A percentile compares a stretch with the other conserved stretches of the same genome.
phyloP scores from a whole-genome alignment of 2,113 vertebrate genomes.

The Spermophilus dauricus region DNA sequence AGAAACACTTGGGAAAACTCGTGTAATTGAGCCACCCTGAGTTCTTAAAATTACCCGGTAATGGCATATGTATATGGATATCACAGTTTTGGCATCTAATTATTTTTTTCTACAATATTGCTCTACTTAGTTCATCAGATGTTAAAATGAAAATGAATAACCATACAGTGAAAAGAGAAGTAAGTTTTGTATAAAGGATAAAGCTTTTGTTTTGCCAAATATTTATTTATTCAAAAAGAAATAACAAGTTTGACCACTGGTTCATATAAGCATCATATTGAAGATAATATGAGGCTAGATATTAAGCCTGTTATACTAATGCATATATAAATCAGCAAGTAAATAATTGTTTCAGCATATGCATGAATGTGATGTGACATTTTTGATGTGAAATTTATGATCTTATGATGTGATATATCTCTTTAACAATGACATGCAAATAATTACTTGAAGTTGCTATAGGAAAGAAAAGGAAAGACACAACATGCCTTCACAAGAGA shows the following conservation, averaged over 20 bases:
- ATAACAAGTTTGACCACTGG: not conserved
- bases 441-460: not conserved
- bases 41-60: not conserved
- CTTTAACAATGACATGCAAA: not conserved
- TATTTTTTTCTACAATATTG: not conserved
- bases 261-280: not conserved
- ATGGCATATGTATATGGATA: not conserved
- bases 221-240: not conserved
- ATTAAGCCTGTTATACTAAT: not conserved
- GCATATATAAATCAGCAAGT: too few relatives aligned
- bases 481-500: not conserved
- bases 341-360: too few relatives aligned
- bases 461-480: not conserved
- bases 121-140: not conserved
- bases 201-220: not conserved
- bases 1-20: not conserved
- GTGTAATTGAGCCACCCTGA: too few relatives aligned
- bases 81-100: not conserved
- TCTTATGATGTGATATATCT: not conserved
- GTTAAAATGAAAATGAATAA: not conserved
- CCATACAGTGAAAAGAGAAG: not conserved
- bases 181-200: not conserved
- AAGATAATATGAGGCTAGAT: not conserved
- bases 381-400: too few relatives aligned
- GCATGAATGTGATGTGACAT: too few relatives aligned